Evolutionary conservation across 2,888 invertebrate genomes (phyloP).

Genomic region (Gryllus longicercus): DNA sequence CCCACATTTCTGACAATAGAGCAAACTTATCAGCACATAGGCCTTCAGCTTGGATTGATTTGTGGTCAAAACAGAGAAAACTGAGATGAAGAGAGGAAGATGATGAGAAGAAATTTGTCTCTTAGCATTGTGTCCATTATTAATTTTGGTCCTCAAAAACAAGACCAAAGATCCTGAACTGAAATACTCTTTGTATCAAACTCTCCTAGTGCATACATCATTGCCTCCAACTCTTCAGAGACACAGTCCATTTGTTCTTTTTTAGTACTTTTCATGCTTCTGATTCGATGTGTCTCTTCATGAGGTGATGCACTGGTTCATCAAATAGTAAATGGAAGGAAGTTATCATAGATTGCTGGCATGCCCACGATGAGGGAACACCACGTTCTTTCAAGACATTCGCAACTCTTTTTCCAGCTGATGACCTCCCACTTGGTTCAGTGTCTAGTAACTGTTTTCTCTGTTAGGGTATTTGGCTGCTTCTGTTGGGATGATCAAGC

Average conservation of each 20-base stretch:
- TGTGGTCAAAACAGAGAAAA: slow-evolving; percentile 20
- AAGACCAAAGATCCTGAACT: neutral
- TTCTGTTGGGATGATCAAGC: too few species aligned
- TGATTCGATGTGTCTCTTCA: neutral
- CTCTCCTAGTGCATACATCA: neutral
- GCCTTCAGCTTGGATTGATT: neutral
- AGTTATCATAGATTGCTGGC: neutral
- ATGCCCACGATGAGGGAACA: too few species aligned
- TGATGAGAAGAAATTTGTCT: neutral
- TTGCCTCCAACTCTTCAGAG: neutral
- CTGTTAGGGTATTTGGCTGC: too few species aligned
- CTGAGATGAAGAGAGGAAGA: slow-evolving; percentile 25
- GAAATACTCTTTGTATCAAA: neutral
- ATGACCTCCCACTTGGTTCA: too few species aligned
- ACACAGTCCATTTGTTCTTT: neutral
- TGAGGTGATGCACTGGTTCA: neutral
- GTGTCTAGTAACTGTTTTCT: too few species aligned
- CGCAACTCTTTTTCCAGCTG: too few species aligned
- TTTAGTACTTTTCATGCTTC: neutral
- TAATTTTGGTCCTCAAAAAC: neutral
- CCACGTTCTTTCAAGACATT: too few species aligned
- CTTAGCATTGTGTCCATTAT: slow-evolving; percentile 20
- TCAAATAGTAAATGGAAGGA: neutral
- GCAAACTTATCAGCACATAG: slow-evolving; percentile 19
- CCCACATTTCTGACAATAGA: neutral